These are phyloP conservation scores for Salvelinus namaycush DNA, from an alignment of 2,113 vertebrate genomes.

Conservation along the genomic window DNA sequence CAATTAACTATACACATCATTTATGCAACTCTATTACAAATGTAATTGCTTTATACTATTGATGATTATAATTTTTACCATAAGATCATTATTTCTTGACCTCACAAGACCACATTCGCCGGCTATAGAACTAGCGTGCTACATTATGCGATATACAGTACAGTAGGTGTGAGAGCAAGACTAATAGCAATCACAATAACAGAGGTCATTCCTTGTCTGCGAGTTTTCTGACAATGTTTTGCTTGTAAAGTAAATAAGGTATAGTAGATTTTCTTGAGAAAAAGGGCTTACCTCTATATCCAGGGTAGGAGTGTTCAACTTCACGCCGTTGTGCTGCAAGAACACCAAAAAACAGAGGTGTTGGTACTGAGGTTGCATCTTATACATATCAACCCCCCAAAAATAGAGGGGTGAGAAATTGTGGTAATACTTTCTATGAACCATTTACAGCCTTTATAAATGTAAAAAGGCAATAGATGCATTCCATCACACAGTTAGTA, in stretches of 20 bases:
- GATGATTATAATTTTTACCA: not conserved
- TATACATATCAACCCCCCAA: not conserved
- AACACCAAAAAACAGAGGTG: slow-evolving; percentile 19
- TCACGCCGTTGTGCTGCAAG: slow-evolving; percentile 33
- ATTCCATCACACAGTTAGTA: no score
- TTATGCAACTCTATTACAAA: no score
- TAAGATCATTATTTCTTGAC: not conserved
- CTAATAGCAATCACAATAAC: slow-evolving; percentile 50
- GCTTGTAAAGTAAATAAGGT: not conserved
- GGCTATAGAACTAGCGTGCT: slow-evolving; percentile 23
- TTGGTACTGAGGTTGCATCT: not conserved
- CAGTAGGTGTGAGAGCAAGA: slow-evolving; percentile 51
- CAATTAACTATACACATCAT: no score
- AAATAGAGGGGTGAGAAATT: not conserved
- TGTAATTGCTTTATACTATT: no score
- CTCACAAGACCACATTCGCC: slow-evolving; percentile 29
- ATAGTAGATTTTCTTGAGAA: not conserved
- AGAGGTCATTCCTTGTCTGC: not conserved
- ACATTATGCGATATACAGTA: slow-evolving; percentile 29
- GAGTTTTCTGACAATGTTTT: no score
- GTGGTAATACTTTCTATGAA: not conserved
- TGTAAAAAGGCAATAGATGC: no score
- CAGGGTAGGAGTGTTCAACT: slow-evolving; percentile 42
- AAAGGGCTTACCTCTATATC: slow-evolving; percentile 48
- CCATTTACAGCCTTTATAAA: no score